phyloP scores from a whole-genome alignment of 2,113 vertebrate species.

The Phyllostomus hastatus region DNA sequence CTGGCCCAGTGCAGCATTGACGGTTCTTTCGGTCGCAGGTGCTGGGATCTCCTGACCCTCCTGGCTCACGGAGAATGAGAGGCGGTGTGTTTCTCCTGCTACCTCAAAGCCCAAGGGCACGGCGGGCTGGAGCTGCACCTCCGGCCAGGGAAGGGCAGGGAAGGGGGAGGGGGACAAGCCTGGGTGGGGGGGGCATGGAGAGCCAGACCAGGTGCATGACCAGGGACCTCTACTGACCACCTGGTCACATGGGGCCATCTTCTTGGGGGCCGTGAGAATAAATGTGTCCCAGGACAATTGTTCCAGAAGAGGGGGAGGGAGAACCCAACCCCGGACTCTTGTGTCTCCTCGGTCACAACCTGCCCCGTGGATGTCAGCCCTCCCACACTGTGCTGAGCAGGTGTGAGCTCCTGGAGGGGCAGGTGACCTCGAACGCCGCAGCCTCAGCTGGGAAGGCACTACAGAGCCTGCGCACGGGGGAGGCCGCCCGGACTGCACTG shows the following conservation, averaged over 20 bases:
- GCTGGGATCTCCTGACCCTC: background rate
- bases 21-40: background rate
- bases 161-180: no score
- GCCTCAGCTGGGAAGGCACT: background rate
- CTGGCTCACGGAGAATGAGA: background rate
- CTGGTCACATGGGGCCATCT: background rate
- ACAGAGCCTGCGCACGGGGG: rapidly evolving
- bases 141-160: no score
- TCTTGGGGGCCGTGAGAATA: background rate
- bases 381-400: background rate
- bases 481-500: rapidly evolving
- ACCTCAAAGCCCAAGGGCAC: rapidly evolving
- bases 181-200: no score
- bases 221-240: background rate
- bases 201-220: no score
- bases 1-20: background rate
- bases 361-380: background rate
- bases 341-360: background rate
- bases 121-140: background rate
- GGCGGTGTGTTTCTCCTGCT: background rate
- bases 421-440: rapidly evolving
- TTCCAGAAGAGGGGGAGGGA: background rate
- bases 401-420: no score
- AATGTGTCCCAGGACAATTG: background rate
- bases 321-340: background rate